Conservation (phyloP, 2,797 vertebrate species). For the Mormyrops attenuatus region DNA sequence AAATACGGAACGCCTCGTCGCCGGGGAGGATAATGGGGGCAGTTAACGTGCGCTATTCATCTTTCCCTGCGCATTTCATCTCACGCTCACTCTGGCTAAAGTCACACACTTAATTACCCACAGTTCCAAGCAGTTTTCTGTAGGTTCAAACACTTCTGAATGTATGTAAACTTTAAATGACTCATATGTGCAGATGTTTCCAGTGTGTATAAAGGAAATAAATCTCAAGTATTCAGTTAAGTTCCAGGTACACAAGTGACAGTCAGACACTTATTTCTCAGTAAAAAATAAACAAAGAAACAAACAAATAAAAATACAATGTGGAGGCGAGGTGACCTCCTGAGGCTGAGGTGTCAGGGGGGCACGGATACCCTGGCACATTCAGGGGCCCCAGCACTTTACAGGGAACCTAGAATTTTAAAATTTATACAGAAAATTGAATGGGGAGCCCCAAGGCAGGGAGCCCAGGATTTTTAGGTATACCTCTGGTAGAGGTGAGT, state of each 20-base stretch:
- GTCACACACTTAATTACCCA: constrained; percentile 48
- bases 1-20: constrained; percentile 43
- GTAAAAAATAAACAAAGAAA: background rate
- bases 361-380: background rate
- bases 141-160: constrained; percentile 66
- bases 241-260: background rate
- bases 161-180: constrained; percentile 52
- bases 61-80: constrained; percentile 36
- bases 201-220: background rate
- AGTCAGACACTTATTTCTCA: background rate
- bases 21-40: constrained; percentile 49
- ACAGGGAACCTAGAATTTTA: background rate
- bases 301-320: background rate
- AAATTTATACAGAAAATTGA: background rate
- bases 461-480: background rate
- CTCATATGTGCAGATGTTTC: background rate
- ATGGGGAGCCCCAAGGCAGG: background rate
- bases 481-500: background rate
- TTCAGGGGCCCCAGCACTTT: background rate
- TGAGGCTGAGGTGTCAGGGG: background rate
- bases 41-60: constrained; percentile 56
- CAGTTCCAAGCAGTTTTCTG: constrained; percentile 60
- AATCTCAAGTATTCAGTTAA: background rate
- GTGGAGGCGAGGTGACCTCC: background rate
- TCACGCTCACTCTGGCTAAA: constrained; percentile 37